Evolutionary conservation across 2,113 vertebrate species (phyloP), one percentile per base, ranked within the genome.

Genomic region (Tragelaphus strepsiceros): DNA sequence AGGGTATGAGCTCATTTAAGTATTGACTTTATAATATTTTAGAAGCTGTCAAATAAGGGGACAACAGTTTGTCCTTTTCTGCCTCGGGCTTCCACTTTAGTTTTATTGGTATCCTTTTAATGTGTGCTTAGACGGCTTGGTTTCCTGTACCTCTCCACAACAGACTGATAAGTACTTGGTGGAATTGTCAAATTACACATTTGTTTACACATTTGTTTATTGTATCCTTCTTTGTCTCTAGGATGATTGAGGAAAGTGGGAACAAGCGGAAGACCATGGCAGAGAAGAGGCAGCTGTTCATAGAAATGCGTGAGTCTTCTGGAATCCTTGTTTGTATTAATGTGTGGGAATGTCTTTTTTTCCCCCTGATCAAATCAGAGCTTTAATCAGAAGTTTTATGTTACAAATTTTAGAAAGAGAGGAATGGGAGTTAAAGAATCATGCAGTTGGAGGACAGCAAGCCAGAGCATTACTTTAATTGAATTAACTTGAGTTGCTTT

Each of bases 281-380:
- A 59, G 99, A 99, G 99, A 99, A 99, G 99, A 99, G 99, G 71
- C 99, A 99, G 99, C 99, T 99, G 98, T 99, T 99, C 99, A 99
- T 99, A 99, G 99, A 99, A 94, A 99, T 99, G 99, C 99, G 99
- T 99, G 99, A 99, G 99, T 99, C 90, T 90, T 49, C 71, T 91
- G 49, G 30, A 13, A 24, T 32, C 35, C 88, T 90, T 90, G 39
- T 91, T 88, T 17, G 2, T 26, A 14, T 56, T 43, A 17, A 17
- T 17, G 58, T 39, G 32, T 43, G 28, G 59, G 46, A 53, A 46
- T 58, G 22, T 39, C 62, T 82, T 62, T 81, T 43, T 67, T 7
- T 0, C 7, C 30, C 5, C 13, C 64, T 17, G 12, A 85, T 90
- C 9, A 80, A 77, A 64, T 88, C 21, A 80, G 53, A 92, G 32